phyloP scores from a whole-genome alignment of 2,888 invertebrate species.

The Acrobasis consociella region DNA sequence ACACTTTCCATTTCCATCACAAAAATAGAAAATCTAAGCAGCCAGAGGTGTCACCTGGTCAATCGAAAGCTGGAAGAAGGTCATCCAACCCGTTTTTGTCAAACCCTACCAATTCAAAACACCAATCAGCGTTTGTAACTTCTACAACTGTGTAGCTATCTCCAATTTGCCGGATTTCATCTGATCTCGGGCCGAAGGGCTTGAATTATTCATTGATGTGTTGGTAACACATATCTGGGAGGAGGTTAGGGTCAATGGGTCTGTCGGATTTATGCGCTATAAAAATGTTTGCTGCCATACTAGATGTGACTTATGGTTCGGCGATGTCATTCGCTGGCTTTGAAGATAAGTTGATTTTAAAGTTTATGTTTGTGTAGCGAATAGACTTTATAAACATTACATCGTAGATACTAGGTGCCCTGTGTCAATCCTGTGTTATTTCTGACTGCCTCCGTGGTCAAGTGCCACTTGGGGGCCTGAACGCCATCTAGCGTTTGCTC shows the following conservation, averaged over 20 bases:
- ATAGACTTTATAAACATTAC: background rate
- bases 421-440: too few species aligned
- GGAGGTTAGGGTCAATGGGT: constrained; percentile 41
- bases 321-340: background rate
- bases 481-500: too few species aligned
- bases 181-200: constrained; percentile 36
- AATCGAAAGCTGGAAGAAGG: constrained; percentile 22
- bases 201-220: constrained; percentile 41
- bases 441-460: too few species aligned
- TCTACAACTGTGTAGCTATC: constrained; percentile 7
- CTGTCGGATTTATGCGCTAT: constrained; percentile 31
- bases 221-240: constrained; percentile 38
- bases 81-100: constrained; percentile 25
- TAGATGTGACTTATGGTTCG: constrained; percentile 20
- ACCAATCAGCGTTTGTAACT: background rate
- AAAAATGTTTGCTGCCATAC: constrained; percentile 13
- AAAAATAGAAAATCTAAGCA: constrained; percentile 13
- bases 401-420: too few species aligned
- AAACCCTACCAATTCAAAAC: constrained; percentile 20
- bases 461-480: too few species aligned
- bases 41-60: constrained; percentile 23
- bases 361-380: background rate
- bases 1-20: constrained; percentile 22
- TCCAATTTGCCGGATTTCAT: constrained; percentile 24
- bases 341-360: background rate